Evolutionary conservation across 2,113 vertebrate genomes (phyloP), one percentile per base, ranked within the genome.

Genomic region (Lichenostomus cassidix): DNA sequence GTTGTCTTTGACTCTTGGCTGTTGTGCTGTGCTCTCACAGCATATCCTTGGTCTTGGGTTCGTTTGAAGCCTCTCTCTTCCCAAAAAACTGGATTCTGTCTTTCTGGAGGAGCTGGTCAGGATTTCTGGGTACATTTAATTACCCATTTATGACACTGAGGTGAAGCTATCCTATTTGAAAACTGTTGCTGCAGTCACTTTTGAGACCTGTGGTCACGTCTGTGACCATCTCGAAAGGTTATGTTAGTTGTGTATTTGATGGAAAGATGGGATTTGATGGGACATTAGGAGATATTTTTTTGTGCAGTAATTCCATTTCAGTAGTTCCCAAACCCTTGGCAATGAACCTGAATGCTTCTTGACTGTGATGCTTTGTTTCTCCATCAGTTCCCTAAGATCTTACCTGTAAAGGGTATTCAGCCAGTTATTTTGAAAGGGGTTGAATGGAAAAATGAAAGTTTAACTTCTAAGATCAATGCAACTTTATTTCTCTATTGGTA

Each of bases 371-470:
- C 14, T 91, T 68, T 65, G 14, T 62, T 94, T 85, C n/a, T 82
- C 21, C 16, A 23, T 69, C 31, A 21, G 15, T 50, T 91, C 24
- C 64, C 17, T 37, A 47, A 47, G 39, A 75, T 41, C 28, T 82
- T 14, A 17, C 2, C 25, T 0, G 0, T 29, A 11, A 84, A 84
- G 47, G 22, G 20, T 41, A 44, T 10, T 28, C 12, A 56, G 7
- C 39, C 63, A 58, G 12, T n/a, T 53, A 20, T 56, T 67, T 62
- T 13, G 11, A 50, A 78, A 87, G 25, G 5, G 35, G 67, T 15
- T 86, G 46, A 69, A n/a, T 21, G 16, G 19, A 65, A 91, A 71
- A 85, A 56, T 11, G 5, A 63, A 91, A 58, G 27, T 76, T 86
- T 42, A 41, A 47, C 62, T 68, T 58, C 58, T 49, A 49, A 73